Conservation (phyloP, 2,113 vertebrate species). For the Reinhardtius hippoglossoides region DNA sequence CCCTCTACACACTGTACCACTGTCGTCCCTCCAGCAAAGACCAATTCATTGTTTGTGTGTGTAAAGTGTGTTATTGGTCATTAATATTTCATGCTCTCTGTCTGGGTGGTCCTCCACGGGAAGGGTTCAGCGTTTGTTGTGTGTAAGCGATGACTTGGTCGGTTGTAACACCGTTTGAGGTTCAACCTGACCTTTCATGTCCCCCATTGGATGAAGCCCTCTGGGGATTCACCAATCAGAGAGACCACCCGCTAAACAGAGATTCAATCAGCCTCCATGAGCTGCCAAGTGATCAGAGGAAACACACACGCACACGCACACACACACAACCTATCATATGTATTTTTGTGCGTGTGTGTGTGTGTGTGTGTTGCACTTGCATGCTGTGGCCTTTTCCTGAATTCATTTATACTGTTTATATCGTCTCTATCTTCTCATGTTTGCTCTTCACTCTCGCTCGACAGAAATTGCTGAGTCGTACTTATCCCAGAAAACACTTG, state of each 20-base stretch:
- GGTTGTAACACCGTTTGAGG: constrained; percentile 52
- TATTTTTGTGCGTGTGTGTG: not conserved
- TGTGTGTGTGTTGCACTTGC: not conserved
- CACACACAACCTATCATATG: not conserved
- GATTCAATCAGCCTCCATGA: constrained; percentile 56
- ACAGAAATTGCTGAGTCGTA: not conserved
- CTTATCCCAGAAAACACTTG: not conserved
- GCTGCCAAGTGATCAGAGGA: constrained; percentile 38
- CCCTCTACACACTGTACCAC: not conserved
- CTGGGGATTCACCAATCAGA: constrained; percentile 63
- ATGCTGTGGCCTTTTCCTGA: not conserved
- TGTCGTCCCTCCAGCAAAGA: constrained; percentile 29
- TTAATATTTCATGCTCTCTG: constrained; percentile 71
- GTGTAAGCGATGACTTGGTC: constrained; percentile 35
- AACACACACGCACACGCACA: not conserved
- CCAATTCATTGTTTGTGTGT: constrained; percentile 47
- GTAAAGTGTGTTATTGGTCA: constrained; percentile 48
- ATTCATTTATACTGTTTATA: not conserved
- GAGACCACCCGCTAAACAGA: constrained; percentile 11
- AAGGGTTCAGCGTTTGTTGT: constrained; percentile 8
- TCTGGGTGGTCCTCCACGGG: constrained; percentile 31
- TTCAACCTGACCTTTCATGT: constrained; percentile 57
- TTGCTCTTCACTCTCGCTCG: not conserved
- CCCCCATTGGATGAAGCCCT: constrained; percentile 47
- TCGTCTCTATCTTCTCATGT: not conserved